phyloP scores from a whole-genome alignment of 2,797 vertebrate genomes.

The Phataginus tetradactyla region DNA sequence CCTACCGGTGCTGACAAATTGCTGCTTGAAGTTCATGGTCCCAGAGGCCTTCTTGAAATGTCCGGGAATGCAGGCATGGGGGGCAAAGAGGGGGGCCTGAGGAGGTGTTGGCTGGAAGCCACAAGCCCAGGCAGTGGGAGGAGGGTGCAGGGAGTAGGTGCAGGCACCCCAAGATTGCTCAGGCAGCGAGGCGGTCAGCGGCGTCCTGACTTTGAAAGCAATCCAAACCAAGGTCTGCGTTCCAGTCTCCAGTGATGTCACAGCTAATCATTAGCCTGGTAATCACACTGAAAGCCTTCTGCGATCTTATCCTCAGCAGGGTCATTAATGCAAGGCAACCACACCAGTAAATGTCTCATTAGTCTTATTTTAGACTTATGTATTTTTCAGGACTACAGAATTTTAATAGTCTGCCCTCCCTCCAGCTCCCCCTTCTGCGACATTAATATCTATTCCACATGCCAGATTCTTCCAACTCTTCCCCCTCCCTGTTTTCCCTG shows the following conservation, averaged over 20 bases:
- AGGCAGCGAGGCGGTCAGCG: not conserved
- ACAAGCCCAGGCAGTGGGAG: conserved; percentile 49
- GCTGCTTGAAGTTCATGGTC: conserved; percentile 59
- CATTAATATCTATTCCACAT: conserved; percentile 78
- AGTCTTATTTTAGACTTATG: conserved; percentile 87
- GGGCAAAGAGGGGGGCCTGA: conserved; percentile 21
- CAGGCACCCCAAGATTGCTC: conserved; percentile 47
- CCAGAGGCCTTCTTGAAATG: conserved; percentile 71
- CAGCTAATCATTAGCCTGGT: conserved; percentile 86
- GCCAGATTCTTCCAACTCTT: not conserved
- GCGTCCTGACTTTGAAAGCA: conserved; percentile 81
- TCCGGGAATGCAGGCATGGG: conserved; percentile 49
- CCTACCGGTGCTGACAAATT: conserved; percentile 77
- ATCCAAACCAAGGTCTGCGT: conserved; percentile 83
- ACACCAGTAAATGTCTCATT: conserved; percentile 88
- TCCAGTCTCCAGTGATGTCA: conserved; percentile 85
- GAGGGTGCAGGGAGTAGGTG: not conserved
- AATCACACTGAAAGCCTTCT: conserved; percentile 88
- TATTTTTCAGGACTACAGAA: conserved; percentile 87
- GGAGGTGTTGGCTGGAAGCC: conserved; percentile 69
- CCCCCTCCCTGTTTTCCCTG: not conserved
- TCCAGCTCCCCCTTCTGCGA: conserved; percentile 52
- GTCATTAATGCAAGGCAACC: conserved; percentile 87
- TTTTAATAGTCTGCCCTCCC: conserved; percentile 79
- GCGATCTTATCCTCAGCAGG: conserved; percentile 85